A percentile compares a stretch with the other conserved stretches of the same genome.
phyloP scores from a whole-genome alignment of 1,140 invertebrate genomes.

The Leucophenga varia region DNA sequence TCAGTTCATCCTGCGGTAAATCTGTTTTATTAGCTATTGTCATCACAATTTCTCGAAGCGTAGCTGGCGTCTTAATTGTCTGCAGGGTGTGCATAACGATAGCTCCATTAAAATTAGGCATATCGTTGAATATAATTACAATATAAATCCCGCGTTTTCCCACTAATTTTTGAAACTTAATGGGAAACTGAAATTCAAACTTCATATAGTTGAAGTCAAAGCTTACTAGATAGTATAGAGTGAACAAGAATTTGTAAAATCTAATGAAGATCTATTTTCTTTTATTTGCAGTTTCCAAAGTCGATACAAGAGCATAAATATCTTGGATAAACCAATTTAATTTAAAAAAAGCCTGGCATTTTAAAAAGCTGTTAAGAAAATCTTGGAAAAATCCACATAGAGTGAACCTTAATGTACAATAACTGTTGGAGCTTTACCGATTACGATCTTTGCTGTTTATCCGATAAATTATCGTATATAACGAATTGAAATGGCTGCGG shows the following conservation, averaged over 20 bases:
- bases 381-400: too few species aligned
- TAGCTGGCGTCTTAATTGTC: constrained; percentile 25
- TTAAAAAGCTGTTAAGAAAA: too few species aligned
- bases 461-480: too few species aligned
- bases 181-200: not conserved
- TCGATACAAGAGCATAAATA: too few species aligned
- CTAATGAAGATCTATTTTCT: not conserved
- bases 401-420: too few species aligned
- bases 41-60: constrained; percentile 29
- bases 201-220: not conserved
- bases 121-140: constrained; percentile 6
- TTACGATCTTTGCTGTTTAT: too few species aligned
- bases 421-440: too few species aligned
- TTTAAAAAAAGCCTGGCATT: too few species aligned
- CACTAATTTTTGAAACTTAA: not conserved
- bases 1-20: constrained; percentile 21
- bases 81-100: constrained; percentile 35
- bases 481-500: too few species aligned
- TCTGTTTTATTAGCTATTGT: constrained; percentile 31
- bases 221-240: constrained; percentile 5
- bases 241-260: not conserved
- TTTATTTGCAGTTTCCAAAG: not conserved
- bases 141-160: not conserved
- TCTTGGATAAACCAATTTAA: too few species aligned
- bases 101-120: constrained; percentile 42